phyloP scores from a whole-genome alignment of 2,888 invertebrate species.

The Altica lythri region DNA sequence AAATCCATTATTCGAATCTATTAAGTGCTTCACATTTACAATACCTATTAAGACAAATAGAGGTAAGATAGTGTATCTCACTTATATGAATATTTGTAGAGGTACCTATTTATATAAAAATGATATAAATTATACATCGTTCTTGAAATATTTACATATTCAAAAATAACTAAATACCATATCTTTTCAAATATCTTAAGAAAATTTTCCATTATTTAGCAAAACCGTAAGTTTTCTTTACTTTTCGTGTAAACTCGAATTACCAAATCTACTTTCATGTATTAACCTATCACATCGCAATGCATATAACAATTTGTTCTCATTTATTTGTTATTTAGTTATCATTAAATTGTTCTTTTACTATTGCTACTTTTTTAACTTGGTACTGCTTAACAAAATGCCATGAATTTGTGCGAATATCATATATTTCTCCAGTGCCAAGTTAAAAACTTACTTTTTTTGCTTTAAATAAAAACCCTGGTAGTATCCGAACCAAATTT shows the following conservation, averaged over 20 bases:
- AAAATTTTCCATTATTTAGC: no score
- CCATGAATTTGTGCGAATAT: neutral
- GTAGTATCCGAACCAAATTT: slow-evolving; percentile 36
- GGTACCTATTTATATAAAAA: no score
- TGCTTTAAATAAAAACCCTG: slow-evolving; percentile 10
- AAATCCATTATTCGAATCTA: no score
- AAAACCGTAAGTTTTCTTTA: slow-evolving; percentile 5
- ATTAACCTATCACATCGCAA: slow-evolving; percentile 25
- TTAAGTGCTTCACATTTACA: no score
- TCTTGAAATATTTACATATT: no score
- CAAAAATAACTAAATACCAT: no score
- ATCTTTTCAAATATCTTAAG: no score
- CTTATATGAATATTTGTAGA: no score
- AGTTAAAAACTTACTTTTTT: slow-evolving; percentile 3
- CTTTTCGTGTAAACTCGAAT: slow-evolving; percentile 3
- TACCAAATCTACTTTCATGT: slow-evolving; percentile 32
- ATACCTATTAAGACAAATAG: no score
- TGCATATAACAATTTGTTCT: slow-evolving; percentile 20
- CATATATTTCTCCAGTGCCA: slow-evolving; percentile 5
- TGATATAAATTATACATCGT: no score
- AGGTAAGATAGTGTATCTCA: no score
- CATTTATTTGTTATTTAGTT: neutral
- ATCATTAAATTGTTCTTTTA: neutral
- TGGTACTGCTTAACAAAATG: slow-evolving; percentile 1
- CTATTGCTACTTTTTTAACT: slow-evolving; percentile 4